Percentiles rank a stretch among this genome's conserved stretches.
phyloP scores from a whole-genome alignment of 1,140 invertebrate species.

The Brachionus manjavacas region DNA sequence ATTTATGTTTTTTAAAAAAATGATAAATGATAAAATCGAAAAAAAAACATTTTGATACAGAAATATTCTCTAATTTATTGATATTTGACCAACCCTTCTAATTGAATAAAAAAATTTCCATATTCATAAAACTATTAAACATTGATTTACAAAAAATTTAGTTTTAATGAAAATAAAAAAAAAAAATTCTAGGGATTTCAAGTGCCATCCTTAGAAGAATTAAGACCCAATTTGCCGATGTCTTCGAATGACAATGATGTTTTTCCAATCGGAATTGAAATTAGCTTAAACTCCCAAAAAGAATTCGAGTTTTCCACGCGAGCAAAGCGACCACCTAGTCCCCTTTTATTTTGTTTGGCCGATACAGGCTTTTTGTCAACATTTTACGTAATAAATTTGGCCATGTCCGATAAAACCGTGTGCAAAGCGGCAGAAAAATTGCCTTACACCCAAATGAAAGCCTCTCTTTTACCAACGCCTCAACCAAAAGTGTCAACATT shows the following conservation, averaged over 20 bases:
- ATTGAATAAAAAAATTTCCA: neutral
- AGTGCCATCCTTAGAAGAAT: neutral
- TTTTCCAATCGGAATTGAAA: neutral
- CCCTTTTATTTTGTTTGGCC: neutral
- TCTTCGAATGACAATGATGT: neutral
- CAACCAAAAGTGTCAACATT: neutral
- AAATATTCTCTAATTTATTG: too few relatives aligned
- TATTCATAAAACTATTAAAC: neutral
- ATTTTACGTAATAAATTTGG: neutral
- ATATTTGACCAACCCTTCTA: neutral
- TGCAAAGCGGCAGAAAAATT: neutral
- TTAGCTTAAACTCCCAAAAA: neutral
- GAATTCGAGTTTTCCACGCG: neutral
- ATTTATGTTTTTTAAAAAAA: too few relatives aligned
- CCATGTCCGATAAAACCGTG: neutral
- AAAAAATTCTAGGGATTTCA: neutral
- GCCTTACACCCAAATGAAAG: neutral
- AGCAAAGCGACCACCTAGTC: neutral
- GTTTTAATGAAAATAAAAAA: neutral
- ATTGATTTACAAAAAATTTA: neutral
- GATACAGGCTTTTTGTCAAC: slow-evolving; percentile 4
- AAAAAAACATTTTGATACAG: too few relatives aligned
- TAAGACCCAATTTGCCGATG: neutral
- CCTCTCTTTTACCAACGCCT: neutral
- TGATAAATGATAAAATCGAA: too few relatives aligned